These are phyloP conservation scores for Epinotia demarniana DNA, from an alignment of 2,888 invertebrate species.

Conservation along the genomic window DNA sequence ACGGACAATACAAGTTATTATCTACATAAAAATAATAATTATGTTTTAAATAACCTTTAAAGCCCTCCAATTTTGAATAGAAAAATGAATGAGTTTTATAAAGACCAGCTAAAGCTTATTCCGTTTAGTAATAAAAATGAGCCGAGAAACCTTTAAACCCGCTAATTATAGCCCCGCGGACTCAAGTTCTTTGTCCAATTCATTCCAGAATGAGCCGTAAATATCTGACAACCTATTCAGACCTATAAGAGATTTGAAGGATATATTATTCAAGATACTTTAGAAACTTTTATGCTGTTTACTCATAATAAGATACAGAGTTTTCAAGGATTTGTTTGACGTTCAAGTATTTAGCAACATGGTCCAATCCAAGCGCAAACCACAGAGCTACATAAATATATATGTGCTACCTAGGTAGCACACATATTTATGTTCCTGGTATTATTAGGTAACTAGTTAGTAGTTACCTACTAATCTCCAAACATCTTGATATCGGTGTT, in stretches of 20 bases:
- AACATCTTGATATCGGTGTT: too few relatives aligned
- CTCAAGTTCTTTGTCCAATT: constrained; percentile 20
- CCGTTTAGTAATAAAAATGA: constrained; percentile 8
- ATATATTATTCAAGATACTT: neutral
- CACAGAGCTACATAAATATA: too few relatives aligned
- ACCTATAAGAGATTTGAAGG: constrained; percentile 6
- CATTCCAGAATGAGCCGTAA: constrained; percentile 23
- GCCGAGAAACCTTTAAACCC: constrained; percentile 17
- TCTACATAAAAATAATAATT: too few relatives aligned
- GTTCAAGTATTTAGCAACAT: neutral
- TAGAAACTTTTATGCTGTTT: neutral
- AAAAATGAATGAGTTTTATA: neutral
- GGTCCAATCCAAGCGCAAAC: too few relatives aligned
- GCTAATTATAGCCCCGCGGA: constrained; percentile 22
- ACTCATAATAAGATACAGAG: neutral
- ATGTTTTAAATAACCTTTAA: neutral
- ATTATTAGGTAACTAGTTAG: too few relatives aligned
- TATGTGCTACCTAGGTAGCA: too few relatives aligned
- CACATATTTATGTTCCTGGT: too few relatives aligned
- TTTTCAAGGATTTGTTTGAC: neutral
- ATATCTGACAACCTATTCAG: constrained; percentile 21
- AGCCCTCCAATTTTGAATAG: neutral
- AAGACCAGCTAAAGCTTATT: constrained; percentile 3
- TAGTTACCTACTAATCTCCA: too few relatives aligned
- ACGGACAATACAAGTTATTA: too few relatives aligned